Base-by-base conservation (phyloP, 2,113 vertebrate genomes). In the Petrocephalus zakoni region DNA sequence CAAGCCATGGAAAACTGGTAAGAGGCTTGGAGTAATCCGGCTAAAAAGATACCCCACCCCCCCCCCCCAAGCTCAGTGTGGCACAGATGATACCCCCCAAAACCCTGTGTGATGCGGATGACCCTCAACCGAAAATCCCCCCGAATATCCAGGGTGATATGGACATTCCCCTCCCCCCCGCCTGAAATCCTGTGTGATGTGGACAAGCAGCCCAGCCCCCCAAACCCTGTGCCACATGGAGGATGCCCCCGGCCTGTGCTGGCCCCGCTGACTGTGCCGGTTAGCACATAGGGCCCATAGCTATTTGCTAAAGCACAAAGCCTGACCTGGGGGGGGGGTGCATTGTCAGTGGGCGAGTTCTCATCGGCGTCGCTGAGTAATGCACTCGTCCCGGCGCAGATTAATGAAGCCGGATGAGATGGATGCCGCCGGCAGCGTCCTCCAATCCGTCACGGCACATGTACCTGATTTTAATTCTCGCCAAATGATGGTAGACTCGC, bases 1-100 rank as follows among this genome's bases (percentile, higher is more conserved):
- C 88, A 88, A 94, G 92, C 92, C 92, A 90, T 89, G 92, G 92
- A 94, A 89, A 89, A 91, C 88, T 72, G 90, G 92, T 92, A 94
- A 94, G 94, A 93, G 91, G 94, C 93, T 95, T 92, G 92, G 87
- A 87, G 87, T 91, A 92, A 94, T 94, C 94, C 93, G 91, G 94
- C 95, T 96, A 94, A 95, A 95, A 89, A 88, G 88, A 87, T 75
- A 90, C n/a, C n/a, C n/a, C n/a, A n/a, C 68, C 93, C 91, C 91
- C 51, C 10, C 51, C 22, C 58, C 58, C 58, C 4, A 21, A 56
- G 17, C 21, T 1, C 55, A n/a, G n/a, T n/a, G n/a, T n/a, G n/a
- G n/a, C n/a, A n/a, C n/a, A n/a, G n/a, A n/a, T n/a, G n/a, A n/a
- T n/a, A n/a, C n/a, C n/a, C n/a, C 42, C 42, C 42, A 42, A 42